These are phyloP conservation scores for Ypsolopha scabrella DNA, from an alignment of 2,888 invertebrate species.

Conservation along the genomic window DNA sequence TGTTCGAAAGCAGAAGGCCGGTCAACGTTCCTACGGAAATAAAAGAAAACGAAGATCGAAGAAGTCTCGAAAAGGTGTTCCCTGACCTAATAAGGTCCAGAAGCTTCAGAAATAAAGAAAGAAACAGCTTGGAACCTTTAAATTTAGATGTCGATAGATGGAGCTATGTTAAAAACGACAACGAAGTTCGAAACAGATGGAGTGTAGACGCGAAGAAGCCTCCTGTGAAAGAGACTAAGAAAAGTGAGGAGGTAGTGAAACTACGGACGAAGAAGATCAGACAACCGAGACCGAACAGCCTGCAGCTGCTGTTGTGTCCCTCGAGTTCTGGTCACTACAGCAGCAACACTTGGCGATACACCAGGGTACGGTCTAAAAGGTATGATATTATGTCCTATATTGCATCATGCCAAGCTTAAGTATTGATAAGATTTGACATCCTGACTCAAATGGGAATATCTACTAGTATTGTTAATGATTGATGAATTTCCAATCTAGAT, in stretches of 20 bases:
- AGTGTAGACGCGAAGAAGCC: constrained; percentile 45
- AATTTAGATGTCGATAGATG: constrained; percentile 29
- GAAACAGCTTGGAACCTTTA: constrained; percentile 40
- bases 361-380: constrained; percentile 58
- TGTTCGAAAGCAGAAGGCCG: constrained; percentile 57
- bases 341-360: constrained; percentile 61
- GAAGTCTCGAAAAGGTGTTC: constrained; percentile 26
- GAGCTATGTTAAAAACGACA: constrained; percentile 6
- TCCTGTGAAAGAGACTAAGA: constrained; percentile 36
- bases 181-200: constrained; percentile 32
- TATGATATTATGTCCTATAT: constrained; percentile 20
- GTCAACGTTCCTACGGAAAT: constrained; percentile 48
- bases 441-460: too few relatives aligned
- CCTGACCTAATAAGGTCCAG: constrained; percentile 48
- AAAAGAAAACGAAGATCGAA: constrained; percentile 19
- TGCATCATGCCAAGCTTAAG: too few relatives aligned
- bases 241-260: constrained; percentile 44
- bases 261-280: constrained; percentile 50
- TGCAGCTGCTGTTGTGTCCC: constrained; percentile 56
- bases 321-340: constrained; percentile 60
- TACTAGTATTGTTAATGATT: too few relatives aligned
- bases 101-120: constrained; percentile 27
- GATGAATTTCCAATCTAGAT: too few relatives aligned
- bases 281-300: constrained; percentile 56
- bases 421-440: too few relatives aligned